Base-by-base conservation (phyloP, 2,888 invertebrate genomes). In the Drosophila limbata region DNA sequence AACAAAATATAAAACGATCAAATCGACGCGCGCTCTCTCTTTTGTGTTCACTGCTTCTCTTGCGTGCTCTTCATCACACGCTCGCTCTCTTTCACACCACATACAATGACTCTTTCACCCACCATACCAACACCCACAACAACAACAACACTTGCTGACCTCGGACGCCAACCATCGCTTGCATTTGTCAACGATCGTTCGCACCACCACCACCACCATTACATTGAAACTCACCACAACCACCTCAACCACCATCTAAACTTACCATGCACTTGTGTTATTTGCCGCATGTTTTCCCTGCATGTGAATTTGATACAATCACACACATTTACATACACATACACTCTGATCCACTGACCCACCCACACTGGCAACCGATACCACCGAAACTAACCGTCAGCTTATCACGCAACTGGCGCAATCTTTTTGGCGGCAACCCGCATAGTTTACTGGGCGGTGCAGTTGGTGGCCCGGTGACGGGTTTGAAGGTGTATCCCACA, bases 361-460 rank as follows among this genome's bases (percentile, higher is more conserved):
- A 40, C 11, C 35, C 11, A 9, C 25, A 42, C 9, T 55, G 40
- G n/a, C 42, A n/a, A 56, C 60, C 66, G 66, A 57, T 59, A 65
- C 44, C 39, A 59, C 52, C 35, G 31, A 53, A 51, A 72, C 81
- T 70, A 79, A 85, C 70, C 88, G 81, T 57, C 85, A 92, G 93
- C 78, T 89, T 92, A 76, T 89, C 92, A 77, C 91, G 91, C 70
- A 90, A 92, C 82, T 92, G 92, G 93, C 92, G 92, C 73, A 85
- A 90, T 64, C 85, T 90, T 25, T 86, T 91, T 74, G 90, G 90
- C 60, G 80, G 90, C 57, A 76, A 74, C 31, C 79, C 69, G 59
- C 77, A 72, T 47, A 76, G 84, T 53, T 65, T 84, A 40, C 56
- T 87, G 56, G 66, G 77, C 59, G 60, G 75, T 57, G 60, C 75